Base-by-base conservation (phyloP, 2,113 vertebrate species). In the Syngnathus scovelli region DNA sequence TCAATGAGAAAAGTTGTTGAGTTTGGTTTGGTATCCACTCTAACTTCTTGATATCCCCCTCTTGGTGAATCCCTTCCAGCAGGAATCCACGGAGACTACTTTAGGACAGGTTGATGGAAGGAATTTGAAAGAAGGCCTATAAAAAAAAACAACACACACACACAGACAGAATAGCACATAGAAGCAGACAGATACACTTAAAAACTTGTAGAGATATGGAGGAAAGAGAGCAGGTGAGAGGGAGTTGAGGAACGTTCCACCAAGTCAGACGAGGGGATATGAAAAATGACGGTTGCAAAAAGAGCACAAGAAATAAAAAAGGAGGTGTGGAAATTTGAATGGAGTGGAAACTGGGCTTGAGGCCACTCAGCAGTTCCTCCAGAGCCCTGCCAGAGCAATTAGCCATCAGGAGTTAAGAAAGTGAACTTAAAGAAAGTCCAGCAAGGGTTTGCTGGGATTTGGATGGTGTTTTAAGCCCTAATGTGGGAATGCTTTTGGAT, bases 351-450 rank as follows among this genome's bases (percentile, higher is more conserved):
- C 78, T 88, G 84, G 88, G 86, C 85, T 69, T 15, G 67, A 67
- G 69, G 85, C 83, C 87, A 90, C 86, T 69, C 70, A 71, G 78
- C 80, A 82, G 80, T 89, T 90, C 84, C 84, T 86, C 85, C 84
- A 86, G 77, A 84, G 75, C 61, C 38, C 76, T 85, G 86, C 84
- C 88, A 87, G 83, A 88, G 81, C 79, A 85, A 84, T 88, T 80
- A 85, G 78, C 77, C 86, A 88, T 90, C 85, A 74, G 77, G 64
- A 78, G 71, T 72, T 78, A 78, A 78, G 68, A 83, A 72, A 71
- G 74, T 64, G 81, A 84, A 77, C 73, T 67, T 64, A 69, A 66
- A 80, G 52, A 78, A 61, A 79, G 88, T 85, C 83, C 83, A 78
- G 52, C 66, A 46, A 77, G 85, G 77, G 66, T 88, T 88, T 84